Evolutionary conservation across 2,888 invertebrate genomes (phyloP), one percentile per base, ranked within the genome.

Genomic region (Subacronicta megacephala): DNA sequence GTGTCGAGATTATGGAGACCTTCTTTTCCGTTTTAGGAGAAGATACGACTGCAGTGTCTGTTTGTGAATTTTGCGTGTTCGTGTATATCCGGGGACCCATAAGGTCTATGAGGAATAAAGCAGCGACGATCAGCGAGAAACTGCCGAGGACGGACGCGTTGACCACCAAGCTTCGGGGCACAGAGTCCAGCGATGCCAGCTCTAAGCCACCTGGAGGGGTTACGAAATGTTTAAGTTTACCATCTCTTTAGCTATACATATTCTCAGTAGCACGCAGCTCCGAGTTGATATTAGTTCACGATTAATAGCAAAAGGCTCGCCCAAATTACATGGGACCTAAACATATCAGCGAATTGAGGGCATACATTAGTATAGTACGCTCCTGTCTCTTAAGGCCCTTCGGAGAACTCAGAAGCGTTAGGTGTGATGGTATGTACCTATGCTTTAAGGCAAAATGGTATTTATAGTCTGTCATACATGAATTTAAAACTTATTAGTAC

Each of bases 61-160:
- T 94, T 76, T 93, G 94, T 0, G 90, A 84, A 31, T 89, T 88
- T 18, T 86, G 85, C n/a, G 92, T 86, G 47, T 89, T 83, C 1
- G 89, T 93, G 76, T 94, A 95, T 52, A 87, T 80, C 40, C 94
- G 78, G 1, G 96, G 95, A 0, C 95, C 95, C 81, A 95, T 95
- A 54, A 97, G 91, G 83, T 97, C 97, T 29, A 96, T 83, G 23
- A 97, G 94, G 88, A 97, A 97, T 1, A 96, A 88, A 0, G 96
- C 95, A 0, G 96, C 97, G 1, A 96, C 96, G 1, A 96, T 74
- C 17, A 97, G 89, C 2, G 96, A 96, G 12, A 97, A 87, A 1
- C 95, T 93, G 3, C 97, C 97, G 15, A 97, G 93, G 12, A 97
- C 95, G 0, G 96, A 95, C 0, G 96, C 96, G 84, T 97, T 97